Conservation (phyloP, 2,797 vertebrate species). For the Champsocephalus esox region DNA sequence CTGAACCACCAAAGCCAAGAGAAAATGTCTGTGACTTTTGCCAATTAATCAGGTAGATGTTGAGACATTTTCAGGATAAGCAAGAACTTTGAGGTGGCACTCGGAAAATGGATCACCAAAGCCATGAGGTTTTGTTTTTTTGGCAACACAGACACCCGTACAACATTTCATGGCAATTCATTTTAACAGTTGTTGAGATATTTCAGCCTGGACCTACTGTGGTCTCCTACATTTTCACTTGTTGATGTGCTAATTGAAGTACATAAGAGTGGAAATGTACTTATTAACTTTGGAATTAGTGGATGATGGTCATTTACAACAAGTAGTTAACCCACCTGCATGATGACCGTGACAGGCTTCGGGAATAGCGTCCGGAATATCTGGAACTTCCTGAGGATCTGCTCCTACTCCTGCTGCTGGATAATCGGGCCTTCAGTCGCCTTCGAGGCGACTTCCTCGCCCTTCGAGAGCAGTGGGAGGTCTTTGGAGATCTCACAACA, state of each 20-base stretch:
- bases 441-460: constrained; percentile 68
- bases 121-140: background rate
- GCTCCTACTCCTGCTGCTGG: constrained; percentile 84
- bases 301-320: background rate
- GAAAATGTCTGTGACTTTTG: background rate
- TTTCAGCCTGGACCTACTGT: background rate
- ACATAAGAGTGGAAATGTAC: background rate
- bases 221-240: background rate
- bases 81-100: background rate
- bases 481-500: constrained; percentile 72
- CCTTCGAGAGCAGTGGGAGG: constrained; percentile 64
- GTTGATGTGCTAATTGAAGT: background rate
- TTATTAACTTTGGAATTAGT: background rate
- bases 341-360: constrained; percentile 90
- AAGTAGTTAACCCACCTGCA: constrained; percentile 80
- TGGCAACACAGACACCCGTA: background rate
- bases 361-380: constrained; percentile 85
- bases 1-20: background rate
- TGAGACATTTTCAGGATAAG: background rate
- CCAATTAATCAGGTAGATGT: background rate
- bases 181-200: background rate
- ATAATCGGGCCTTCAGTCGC: constrained; percentile 79
- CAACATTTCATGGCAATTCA: background rate
- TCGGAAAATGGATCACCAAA: background rate
- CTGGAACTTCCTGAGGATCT: constrained; percentile 86